Base-by-base conservation (phyloP, 2,888 invertebrate species). In the Athalia cordata region DNA sequence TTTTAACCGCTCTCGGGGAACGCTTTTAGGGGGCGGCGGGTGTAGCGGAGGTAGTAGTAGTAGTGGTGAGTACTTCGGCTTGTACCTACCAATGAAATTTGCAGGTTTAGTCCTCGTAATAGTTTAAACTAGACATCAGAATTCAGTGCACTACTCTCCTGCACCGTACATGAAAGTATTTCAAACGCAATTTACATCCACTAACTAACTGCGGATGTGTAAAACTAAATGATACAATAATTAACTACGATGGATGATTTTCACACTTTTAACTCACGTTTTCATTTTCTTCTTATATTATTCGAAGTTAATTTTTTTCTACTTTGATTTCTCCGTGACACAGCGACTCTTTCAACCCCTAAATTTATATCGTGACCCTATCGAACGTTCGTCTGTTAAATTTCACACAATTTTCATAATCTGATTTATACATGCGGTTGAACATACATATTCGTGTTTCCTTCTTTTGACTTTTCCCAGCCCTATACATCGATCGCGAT, bases 1-100 rank as follows among this genome's bases (percentile, higher is more conserved):
- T 89, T 90, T 89, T 87, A 89, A 89, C 88, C 87, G 88, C 86
- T 87, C 83, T 84, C 86, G 83, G 84, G 83, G 83, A 85, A 43
- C 61, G 74, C 61, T 29, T 29, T 15, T 83, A 80, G 62, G 79
- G 81, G 80, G 82, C 76, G 77, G 81, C 68, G 72, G 55, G 61
- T 49, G 52, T n/a, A 9, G 43, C 29, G 7, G 62, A 49, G 80
- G 78, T 29, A 29, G 29, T 29, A 29, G 29, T 2, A 29, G 29
- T 29, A 29, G 55, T 29, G 55, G 55, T 55, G 55, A 50, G 7
- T 8, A 9, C 45, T 43, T n/a, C 55, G 13, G 15, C 55, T 57
- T 29, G 70, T 47, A 11, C 8, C 7, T 47, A 11, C 8, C 7
- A 43, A 47, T 11, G 65, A 11, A 45, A 65, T n/a, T 11, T 11